Conservation (phyloP, 2,797 vertebrate species). For the Myoxocephalus aenaeus region DNA sequence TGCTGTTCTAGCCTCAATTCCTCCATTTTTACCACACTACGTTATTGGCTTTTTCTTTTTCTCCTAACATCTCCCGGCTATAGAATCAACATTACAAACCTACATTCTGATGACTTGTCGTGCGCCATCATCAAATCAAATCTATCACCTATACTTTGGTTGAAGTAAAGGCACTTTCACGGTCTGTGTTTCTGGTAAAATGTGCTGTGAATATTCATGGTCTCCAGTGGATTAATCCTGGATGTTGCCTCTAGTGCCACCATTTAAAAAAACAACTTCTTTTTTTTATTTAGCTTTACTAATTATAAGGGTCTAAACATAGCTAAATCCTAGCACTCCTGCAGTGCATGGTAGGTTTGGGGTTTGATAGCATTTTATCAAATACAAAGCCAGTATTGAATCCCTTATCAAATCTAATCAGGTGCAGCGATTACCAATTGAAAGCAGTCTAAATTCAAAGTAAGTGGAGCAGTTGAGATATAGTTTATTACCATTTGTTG, state of each 20-base stretch:
- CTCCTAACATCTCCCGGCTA: no score
- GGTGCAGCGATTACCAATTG: neutral
- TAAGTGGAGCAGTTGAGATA: no score
- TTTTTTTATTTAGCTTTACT: neutral
- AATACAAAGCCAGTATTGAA: neutral
- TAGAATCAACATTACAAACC: neutral
- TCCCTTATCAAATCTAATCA: neutral
- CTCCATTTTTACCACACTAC: neutral
- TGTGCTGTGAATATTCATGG: neutral
- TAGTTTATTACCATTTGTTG: no score
- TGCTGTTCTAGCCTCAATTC: slow-evolving; percentile 32
- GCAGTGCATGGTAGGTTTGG: neutral
- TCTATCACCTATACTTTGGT: neutral
- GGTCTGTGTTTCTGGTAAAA: neutral
- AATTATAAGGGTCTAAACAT: neutral
- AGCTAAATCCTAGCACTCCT: neutral
- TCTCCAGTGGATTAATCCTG: neutral
- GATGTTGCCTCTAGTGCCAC: neutral
- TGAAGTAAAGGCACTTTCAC: neutral
- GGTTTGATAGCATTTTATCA: neutral
- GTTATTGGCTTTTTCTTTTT: neutral
- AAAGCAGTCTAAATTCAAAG: neutral
- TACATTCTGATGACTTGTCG: neutral
- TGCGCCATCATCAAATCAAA: slow-evolving; percentile 6
- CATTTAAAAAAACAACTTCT: neutral